Evolutionary conservation across 1,140 invertebrate genomes (phyloP).

Genomic region (Centruroides sculpturatus): DNA sequence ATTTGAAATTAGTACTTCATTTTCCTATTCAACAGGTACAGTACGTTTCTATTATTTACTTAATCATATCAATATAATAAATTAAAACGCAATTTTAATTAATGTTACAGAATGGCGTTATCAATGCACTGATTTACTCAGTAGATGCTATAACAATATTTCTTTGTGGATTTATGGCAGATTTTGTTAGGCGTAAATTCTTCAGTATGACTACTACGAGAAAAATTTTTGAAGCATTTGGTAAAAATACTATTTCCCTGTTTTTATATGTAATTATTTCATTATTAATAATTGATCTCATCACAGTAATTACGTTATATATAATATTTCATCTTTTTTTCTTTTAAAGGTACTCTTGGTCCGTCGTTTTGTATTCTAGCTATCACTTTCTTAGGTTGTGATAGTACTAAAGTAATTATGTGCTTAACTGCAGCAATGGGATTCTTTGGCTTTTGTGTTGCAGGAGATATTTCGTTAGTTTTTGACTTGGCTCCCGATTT

Average conservation of each 20-base stretch:
- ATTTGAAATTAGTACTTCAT: too few species aligned
- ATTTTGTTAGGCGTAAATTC: constrained; percentile 9
- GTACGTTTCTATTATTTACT: too few species aligned
- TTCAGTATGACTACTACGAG: constrained; percentile 16
- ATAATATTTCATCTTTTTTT: neutral
- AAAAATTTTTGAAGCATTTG: constrained; percentile 19
- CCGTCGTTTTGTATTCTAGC: constrained; percentile 11
- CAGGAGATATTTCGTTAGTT: constrained; percentile 19
- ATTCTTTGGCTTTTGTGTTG: constrained; percentile 15
- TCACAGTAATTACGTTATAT: too few species aligned
- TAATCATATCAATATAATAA: too few species aligned
- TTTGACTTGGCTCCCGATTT: constrained; percentile 62
- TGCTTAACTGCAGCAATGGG: constrained; percentile 16
- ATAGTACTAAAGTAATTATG: constrained; percentile 10
- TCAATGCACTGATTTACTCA: constrained; percentile 18
- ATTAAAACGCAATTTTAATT: too few species aligned
- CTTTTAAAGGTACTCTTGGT: constrained; percentile 11
- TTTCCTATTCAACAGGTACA: too few species aligned
- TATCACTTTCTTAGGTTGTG: constrained; percentile 14
- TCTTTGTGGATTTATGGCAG: constrained; percentile 15
- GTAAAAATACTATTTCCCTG: neutral
- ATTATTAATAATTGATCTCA: too few species aligned
- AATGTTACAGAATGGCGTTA: constrained; percentile 16
- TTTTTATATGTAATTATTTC: too few species aligned
- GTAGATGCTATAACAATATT: constrained; percentile 13